Evolutionary conservation across 1,140 invertebrate species (phyloP).

Genomic region (Dreissena polymorpha): DNA sequence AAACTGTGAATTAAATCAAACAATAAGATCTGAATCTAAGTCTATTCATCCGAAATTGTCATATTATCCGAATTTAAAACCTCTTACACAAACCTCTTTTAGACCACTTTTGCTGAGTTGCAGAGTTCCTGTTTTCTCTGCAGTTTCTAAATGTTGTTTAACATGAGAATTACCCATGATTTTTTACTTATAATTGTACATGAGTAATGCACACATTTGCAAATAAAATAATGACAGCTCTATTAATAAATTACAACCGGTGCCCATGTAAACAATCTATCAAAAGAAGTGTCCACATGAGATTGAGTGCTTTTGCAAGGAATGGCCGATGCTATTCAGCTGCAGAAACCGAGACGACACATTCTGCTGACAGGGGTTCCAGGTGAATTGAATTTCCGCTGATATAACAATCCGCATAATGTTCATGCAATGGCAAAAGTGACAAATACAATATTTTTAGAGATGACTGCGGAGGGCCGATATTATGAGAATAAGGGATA

Average conservation of each 20-base stretch:
- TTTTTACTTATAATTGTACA: neutral
- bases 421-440: no score
- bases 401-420: no score
- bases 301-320: constrained; percentile 2
- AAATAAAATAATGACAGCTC: constrained; percentile 17
- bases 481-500: no score
- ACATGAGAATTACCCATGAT: constrained; percentile 92
- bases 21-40: no score
- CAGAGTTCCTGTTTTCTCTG: constrained; percentile 95
- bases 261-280: constrained; percentile 11
- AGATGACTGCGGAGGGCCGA: no score
- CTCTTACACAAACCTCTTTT: constrained; percentile 81
- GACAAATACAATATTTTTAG: no score
- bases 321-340: constrained; percentile 45
- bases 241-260: constrained; percentile 30
- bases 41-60: neutral
- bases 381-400: neutral
- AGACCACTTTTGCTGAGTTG: constrained; percentile 91
- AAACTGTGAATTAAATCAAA: no score
- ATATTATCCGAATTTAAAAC: neutral
- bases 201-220: neutral
- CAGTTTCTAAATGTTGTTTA: constrained; percentile 95
- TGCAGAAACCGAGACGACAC: constrained; percentile 33
- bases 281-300: neutral
- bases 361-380: constrained; percentile 49